Evolutionary conservation across 1,140 invertebrate genomes (phyloP).

Genomic region (Chrysoperla carnea): DNA sequence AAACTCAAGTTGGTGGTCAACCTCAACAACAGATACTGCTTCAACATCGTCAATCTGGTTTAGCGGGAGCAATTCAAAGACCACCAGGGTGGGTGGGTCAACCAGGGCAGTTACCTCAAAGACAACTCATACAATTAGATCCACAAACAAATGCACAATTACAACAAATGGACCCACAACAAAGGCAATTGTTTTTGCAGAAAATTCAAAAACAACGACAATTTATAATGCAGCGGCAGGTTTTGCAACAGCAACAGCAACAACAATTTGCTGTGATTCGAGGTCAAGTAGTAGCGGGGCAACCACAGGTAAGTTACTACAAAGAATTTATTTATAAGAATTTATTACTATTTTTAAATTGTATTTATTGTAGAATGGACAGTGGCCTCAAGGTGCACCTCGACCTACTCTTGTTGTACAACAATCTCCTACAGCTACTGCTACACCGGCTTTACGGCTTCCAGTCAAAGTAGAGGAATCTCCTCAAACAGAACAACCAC

Average conservation of each 20-base stretch:
- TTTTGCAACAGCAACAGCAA: constrained; percentile 31
- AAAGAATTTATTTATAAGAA: not conserved
- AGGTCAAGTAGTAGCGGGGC: not conserved
- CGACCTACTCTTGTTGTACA: constrained; percentile 11
- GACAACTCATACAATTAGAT: constrained; percentile 57
- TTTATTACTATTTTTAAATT: not conserved
- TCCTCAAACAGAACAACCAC: constrained; percentile 17
- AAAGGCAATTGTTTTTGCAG: constrained; percentile 56
- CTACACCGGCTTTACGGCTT: constrained; percentile 12
- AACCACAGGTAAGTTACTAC: not conserved
- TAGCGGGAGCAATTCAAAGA: not conserved
- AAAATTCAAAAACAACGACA: constrained; percentile 52
- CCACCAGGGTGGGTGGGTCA: constrained; percentile 22
- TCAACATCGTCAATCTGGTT: constrained; percentile 16
- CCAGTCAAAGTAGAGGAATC: constrained; percentile 17
- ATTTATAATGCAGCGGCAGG: constrained; percentile 28
- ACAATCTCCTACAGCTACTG: constrained; percentile 14
- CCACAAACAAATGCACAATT: constrained; percentile 66
- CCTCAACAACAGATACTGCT: constrained; percentile 27
- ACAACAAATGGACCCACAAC: constrained; percentile 61
- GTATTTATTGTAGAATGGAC: constrained; percentile 6
- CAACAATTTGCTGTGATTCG: constrained; percentile 4
- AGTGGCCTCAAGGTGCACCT: constrained; percentile 18
- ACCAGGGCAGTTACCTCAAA: constrained; percentile 21
- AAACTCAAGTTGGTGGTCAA: constrained; percentile 9